Evolutionary conservation across 2,888 invertebrate genomes (phyloP).

Genomic region (Ephialtes manifestator): DNA sequence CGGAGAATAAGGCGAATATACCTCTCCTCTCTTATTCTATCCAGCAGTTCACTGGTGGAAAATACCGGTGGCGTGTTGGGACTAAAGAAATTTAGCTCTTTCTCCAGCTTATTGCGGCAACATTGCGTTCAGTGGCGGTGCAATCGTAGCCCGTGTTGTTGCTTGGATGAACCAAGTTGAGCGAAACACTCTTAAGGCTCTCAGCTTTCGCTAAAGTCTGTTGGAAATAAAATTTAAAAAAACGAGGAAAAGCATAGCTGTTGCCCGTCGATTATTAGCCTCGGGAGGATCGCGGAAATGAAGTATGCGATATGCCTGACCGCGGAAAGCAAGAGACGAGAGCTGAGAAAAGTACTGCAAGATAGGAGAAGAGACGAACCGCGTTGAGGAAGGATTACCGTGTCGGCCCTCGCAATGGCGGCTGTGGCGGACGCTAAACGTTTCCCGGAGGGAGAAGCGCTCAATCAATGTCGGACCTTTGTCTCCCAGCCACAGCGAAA

Average conservation of each 20-base stretch:
- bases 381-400: constrained; percentile 55
- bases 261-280: constrained; percentile 55
- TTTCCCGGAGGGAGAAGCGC: constrained; percentile 80
- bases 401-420: constrained; percentile 57
- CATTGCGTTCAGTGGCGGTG: constrained; percentile 17
- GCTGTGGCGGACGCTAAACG: constrained; percentile 77
- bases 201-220: constrained; percentile 26
- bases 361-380: constrained; percentile 31
- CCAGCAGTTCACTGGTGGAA: background rate
- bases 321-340: constrained; percentile 52
- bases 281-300: constrained; percentile 61
- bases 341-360: constrained; percentile 24
- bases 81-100: constrained; percentile 29
- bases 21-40: constrained; percentile 4
- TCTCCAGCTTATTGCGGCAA: constrained; percentile 20
- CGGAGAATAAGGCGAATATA: constrained; percentile 1
- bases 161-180: constrained; percentile 7
- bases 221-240: constrained; percentile 11
- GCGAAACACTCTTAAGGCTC: constrained; percentile 30
- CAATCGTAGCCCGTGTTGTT: constrained; percentile 27
- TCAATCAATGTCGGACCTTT: constrained; percentile 77
- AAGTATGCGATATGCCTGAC: constrained; percentile 65
- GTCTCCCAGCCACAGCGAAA: constrained; percentile 55
- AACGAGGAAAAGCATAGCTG: constrained; percentile 4
- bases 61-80: constrained; percentile 19